Base-by-base conservation (phyloP, 1,140 invertebrate species). In the Streblospio benedicti region DNA sequence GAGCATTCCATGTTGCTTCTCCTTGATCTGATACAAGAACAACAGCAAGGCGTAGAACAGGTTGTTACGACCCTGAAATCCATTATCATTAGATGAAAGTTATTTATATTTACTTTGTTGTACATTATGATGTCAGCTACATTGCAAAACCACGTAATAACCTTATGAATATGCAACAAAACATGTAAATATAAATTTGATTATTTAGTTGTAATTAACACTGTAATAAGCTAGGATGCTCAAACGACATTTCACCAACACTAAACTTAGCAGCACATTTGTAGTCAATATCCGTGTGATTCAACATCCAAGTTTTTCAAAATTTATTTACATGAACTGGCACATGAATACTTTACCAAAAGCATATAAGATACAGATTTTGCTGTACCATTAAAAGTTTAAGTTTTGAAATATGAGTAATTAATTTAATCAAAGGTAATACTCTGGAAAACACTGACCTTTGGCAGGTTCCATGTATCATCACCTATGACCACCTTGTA, bases 21-120 rank as follows among this genome's bases (percentile, higher is more conserved):
- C 81, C 60, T 87, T 87, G 31, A 90, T 83, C 60, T 85, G 83
- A 70, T 90, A 84, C 0, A 91, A 73, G 74, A 91, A 91, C 49
- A 90, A 79, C 32, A 91, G 73, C 4, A 91, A 79, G 4, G 87
- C 85, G 67, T 90, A 86, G 67, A 91, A 89, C 55, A 91, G 76
- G 75, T 91, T 91, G 74, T 90, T 90, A 51, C 87, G 80, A 45
- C 89, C 89, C 83, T 88, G 75, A 56, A 84, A 83, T 25, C 23
- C 50, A 20, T 43, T 62, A 63, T 61, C 60, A 62, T 60, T 38
- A 55, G 51, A 50, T 16, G 4, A 57, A 61, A 59, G 32, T 14
- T 31, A 59, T 2, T 30, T 12, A 44, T 54, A 52, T 25, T 60
- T 23, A 5, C 2, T 2, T 27, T 16, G 2, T 25, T 18, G 18